These are phyloP conservation scores for Chalcis sispes DNA, from an alignment of 2,888 invertebrate species.

Conservation along the genomic window DNA sequence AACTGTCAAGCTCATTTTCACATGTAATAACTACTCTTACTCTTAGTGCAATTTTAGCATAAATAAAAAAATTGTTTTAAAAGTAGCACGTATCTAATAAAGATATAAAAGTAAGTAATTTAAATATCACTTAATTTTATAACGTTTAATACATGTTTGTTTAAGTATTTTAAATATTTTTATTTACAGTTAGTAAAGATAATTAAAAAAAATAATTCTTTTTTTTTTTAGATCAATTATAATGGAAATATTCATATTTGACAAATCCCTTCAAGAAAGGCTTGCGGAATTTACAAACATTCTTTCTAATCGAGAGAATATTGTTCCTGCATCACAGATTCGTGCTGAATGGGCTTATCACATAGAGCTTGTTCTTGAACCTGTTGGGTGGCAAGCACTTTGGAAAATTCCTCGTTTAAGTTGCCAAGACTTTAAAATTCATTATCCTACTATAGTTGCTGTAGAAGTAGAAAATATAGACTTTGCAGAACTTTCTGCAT, in stretches of 20 bases:
- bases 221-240: not conserved
- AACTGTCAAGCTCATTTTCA: no score
- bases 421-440: slow-evolving; percentile 81
- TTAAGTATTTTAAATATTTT: not conserved
- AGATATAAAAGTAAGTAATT: no score
- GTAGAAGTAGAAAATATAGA: slow-evolving; percentile 80
- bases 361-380: slow-evolving; percentile 80
- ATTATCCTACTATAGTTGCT: slow-evolving; percentile 82
- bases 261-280: slow-evolving; percentile 79
- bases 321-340: slow-evolving; percentile 77
- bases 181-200: not conserved
- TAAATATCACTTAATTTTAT: no score
- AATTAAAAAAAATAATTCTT: no score
- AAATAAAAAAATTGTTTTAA: no score
- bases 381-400: slow-evolving; percentile 83
- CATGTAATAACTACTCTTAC: no score
- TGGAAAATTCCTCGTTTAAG: slow-evolving; percentile 83
- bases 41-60: no score
- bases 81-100: no score
- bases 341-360: slow-evolving; percentile 79
- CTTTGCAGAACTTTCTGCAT: slow-evolving; percentile 78
- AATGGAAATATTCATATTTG: slow-evolving; percentile 80
- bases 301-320: slow-evolving; percentile 74
- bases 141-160: no score
- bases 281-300: slow-evolving; percentile 78